Evolutionary conservation across 2,113 vertebrate genomes (phyloP), one percentile per base, ranked within the genome.

Genomic region (Clarias gariepinus): DNA sequence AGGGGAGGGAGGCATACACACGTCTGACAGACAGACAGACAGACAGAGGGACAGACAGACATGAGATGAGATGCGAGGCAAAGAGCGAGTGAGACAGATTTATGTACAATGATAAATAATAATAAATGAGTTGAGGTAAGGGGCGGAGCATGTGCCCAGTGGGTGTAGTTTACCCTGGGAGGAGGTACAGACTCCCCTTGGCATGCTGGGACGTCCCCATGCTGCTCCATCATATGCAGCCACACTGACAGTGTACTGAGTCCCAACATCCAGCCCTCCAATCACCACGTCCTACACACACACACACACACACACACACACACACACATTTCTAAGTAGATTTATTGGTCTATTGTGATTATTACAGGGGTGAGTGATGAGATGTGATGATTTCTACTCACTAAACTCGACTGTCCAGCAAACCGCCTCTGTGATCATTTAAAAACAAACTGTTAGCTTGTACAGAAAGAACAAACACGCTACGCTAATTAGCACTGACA

Each of bases 171-270:
- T 95, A 99, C 98, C 98, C 93, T 94, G 95, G 57, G 96, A 92
- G 53, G 96, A 92, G 3, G 98, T 98, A 87, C 95, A 94, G 86
- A 99, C 89, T 5, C 96, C 95, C 86, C 90, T 94, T 78, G 97
- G 95, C 93, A 96, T 93, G 91, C 98, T 99, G 79, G 96, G 95
- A 78, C 95, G 92, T 21, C 98, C 97, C 83, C 97, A 96, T 64
- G 96, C 96, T 0, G 94, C 94, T 96, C 94, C 96, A 80, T 96
- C 91, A 1, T 97, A 97, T 0, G 97, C 97, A 78, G 96, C 97
- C 16, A 99, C 91, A 0, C 95, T 97, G 41, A 99, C 96, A 0
- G 93, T 94, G 89, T 98, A 97, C 0, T 92, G 94, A 0, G 96
- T 94, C 89, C 95, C 96, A 57, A 97, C 95, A 85, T 96, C 96